Evolutionary conservation across 2,113 vertebrate genomes (phyloP).

Genomic region (Lichenostomus cassidix): DNA sequence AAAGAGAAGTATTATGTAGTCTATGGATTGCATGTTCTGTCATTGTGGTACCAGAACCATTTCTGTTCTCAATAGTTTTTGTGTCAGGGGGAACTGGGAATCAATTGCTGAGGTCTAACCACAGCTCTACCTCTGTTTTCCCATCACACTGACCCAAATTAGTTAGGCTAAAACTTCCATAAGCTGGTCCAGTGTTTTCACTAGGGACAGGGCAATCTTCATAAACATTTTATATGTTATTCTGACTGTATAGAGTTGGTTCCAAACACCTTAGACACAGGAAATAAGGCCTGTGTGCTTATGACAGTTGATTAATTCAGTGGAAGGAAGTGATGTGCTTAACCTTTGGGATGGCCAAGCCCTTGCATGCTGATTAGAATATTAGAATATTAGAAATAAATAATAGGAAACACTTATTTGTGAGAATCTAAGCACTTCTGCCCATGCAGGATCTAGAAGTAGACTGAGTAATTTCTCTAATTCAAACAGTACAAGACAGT

Average conservation of each 20-base stretch:
- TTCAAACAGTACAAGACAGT: neutral
- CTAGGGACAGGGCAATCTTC: neutral
- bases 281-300: neutral
- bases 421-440: neutral
- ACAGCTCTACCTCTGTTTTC: neutral
- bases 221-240: neutral
- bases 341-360: fast-evolving
- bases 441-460: neutral
- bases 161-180: neutral
- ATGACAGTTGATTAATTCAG: neutral
- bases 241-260: neutral
- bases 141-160: neutral
- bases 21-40: neutral
- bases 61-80: neutral
- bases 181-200: neutral
- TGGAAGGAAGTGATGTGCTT: neutral
- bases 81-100: neutral
- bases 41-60: neutral
- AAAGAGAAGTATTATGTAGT: neutral
- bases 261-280: neutral
- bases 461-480: neutral
- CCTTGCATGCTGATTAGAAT: neutral
- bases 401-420: neutral
- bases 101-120: neutral
- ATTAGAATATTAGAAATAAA: neutral